phyloP scores from a whole-genome alignment of 2,797 vertebrate genomes.

The Poliocrania exsul region DNA sequence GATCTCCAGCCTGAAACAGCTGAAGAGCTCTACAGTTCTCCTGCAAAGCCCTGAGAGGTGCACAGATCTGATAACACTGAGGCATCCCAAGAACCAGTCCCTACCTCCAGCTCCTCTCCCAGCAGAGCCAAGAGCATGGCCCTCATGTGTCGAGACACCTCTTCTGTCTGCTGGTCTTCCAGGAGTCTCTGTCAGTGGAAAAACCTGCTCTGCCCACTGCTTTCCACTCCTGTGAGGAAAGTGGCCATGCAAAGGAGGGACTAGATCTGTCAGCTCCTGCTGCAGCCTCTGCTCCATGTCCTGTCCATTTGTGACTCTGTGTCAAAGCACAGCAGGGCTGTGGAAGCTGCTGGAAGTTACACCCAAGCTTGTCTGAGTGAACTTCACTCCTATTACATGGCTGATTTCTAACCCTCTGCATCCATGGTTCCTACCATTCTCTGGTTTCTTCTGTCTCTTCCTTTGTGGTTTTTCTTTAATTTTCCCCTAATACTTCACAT shows the following conservation, averaged over 20 bases:
- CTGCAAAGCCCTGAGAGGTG: background rate
- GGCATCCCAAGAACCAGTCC: background rate
- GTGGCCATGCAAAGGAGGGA: fast-evolving
- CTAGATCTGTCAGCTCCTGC: background rate
- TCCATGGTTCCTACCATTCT: background rate
- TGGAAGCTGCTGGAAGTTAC: background rate
- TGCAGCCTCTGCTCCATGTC: background rate
- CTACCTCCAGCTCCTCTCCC: background rate
- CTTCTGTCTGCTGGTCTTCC: background rate
- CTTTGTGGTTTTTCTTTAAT: background rate
- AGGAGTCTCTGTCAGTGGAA: background rate
- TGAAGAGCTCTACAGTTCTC: background rate
- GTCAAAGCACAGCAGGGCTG: background rate
- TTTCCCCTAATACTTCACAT: background rate
- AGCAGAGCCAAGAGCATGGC: background rate
- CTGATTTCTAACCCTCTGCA: background rate
- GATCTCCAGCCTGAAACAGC: background rate
- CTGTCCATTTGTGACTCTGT: background rate
- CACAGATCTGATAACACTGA: background rate
- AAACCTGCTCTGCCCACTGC: background rate
- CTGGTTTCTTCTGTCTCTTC: background rate
- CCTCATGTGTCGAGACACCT: background rate
- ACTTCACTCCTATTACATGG: background rate
- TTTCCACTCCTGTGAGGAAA: background rate
- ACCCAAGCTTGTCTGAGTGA: background rate